phyloP scores from a whole-genome alignment of 1,140 invertebrate genomes.

The Penaeus japonicus region DNA sequence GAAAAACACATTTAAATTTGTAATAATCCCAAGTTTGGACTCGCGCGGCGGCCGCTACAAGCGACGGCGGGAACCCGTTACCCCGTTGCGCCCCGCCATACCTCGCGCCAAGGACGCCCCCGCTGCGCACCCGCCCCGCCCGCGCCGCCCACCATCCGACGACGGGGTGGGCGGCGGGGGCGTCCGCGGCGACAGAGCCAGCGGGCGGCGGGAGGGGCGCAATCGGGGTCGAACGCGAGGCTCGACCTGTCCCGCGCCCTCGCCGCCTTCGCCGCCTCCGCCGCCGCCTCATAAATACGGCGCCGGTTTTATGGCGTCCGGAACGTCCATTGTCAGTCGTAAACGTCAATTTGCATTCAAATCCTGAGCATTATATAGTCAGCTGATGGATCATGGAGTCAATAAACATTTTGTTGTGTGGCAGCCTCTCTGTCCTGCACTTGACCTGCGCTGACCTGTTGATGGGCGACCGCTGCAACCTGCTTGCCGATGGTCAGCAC shows the following conservation, averaged over 20 bases:
- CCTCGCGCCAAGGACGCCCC: conserved; percentile 62
- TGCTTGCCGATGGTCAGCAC: no score
- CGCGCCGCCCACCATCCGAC: no score
- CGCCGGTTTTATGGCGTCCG: not conserved
- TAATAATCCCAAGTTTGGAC: not conserved
- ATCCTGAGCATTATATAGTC: conserved; percentile 2
- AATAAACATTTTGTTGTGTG: not conserved
- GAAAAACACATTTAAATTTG: not conserved
- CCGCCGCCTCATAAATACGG: not conserved
- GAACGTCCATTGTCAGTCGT: conserved; percentile 4
- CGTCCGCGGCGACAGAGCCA: no score
- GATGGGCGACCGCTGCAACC: no score
- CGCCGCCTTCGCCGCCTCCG: not conserved
- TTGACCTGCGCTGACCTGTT: no score
- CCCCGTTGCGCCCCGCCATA: no score
- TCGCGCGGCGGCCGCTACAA: not conserved
- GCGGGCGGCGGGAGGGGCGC: no score
- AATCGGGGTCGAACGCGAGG: not conserved
- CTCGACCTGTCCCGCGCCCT: not conserved
- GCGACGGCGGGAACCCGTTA: no score
- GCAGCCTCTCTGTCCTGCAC: no score
- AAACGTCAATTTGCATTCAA: conserved; percentile 13
- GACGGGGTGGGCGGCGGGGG: no score
- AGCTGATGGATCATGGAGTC: not conserved
- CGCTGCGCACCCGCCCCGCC: not conserved